These are phyloP conservation scores for Nomada goodeniana DNA, from an alignment of 2,888 invertebrate species.

Conservation along the genomic window DNA sequence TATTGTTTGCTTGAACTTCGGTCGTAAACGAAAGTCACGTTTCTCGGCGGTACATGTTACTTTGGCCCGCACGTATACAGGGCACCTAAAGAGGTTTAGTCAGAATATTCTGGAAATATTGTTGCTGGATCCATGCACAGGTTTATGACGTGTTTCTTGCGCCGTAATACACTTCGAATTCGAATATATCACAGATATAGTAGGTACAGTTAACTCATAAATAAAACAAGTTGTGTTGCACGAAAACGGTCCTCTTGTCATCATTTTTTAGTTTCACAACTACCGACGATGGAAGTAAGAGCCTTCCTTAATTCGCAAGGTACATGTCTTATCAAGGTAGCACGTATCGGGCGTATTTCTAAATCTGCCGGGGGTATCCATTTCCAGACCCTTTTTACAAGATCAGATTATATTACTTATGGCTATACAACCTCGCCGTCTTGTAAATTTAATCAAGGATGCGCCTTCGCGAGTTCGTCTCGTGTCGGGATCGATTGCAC, in stretches of 20 bases:
- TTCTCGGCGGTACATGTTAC: not conserved
- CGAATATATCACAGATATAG: too few species aligned
- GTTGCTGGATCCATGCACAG: not conserved
- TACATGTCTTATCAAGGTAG: conserved; percentile 7
- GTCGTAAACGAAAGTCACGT: conserved; percentile 23
- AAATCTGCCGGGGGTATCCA: conserved; percentile 29
- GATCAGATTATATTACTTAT: conserved; percentile 47
- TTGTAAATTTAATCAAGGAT: conserved; percentile 59
- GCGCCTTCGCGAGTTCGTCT: conserved; percentile 33
- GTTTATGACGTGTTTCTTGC: not conserved
- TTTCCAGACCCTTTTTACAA: conserved; percentile 21
- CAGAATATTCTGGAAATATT: conserved; percentile 13
- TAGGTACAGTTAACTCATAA: too few species aligned
- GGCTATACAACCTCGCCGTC: conserved; percentile 34
- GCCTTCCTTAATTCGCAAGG: conserved; percentile 3
- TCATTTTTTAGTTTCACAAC: not conserved
- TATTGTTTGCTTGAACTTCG: conserved; percentile 5
- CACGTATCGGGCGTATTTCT: conserved; percentile 19
- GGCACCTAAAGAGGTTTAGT: conserved; percentile 8
- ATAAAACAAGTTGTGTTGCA: not conserved
- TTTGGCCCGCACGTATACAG: not conserved
- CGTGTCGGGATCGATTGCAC: conserved; percentile 38
- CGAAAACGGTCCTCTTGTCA: not conserved
- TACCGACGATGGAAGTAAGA: not conserved
- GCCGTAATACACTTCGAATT: not conserved